Percentiles rank a stretch among this genome's conserved stretches.
These are phyloP conservation scores for Aramus guarauna DNA, from an alignment of 2,113 vertebrate species.

Conservation along the genomic window DNA sequence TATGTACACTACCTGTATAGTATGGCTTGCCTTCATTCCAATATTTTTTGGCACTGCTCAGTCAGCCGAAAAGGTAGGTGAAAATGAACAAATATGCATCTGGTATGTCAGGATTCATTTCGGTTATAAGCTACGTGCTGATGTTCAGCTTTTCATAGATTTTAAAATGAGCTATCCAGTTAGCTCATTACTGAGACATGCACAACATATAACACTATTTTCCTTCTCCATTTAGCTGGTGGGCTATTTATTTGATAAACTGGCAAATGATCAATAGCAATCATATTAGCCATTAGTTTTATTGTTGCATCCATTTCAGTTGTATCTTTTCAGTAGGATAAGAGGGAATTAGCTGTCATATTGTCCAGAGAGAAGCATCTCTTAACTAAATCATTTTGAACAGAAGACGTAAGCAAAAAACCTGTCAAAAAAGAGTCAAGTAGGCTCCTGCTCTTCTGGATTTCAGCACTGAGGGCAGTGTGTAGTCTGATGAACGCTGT, in stretches of 20 bases:
- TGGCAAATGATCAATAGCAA: conserved; percentile 40
- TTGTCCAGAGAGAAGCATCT: neutral
- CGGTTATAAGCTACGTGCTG: neutral
- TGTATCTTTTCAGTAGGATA: neutral
- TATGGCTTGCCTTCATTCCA: conserved; percentile 97
- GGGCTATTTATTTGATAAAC: conserved; percentile 4
- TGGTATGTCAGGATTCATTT: neutral
- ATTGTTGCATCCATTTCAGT: conserved; percentile 21
- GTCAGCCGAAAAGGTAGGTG: conserved; percentile 94
- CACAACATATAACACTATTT: neutral
- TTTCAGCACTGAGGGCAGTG: neutral
- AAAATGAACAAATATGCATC: neutral
- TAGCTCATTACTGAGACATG: neutral
- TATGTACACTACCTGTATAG: conserved; percentile 98
- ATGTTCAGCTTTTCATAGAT: neutral
- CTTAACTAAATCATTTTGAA: neutral
- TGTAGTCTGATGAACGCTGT: neutral
- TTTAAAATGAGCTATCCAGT: neutral
- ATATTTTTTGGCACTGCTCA: conserved; percentile 98
- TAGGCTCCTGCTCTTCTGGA: neutral
- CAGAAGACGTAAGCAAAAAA: neutral
- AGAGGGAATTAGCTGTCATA: neutral
- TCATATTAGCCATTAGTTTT: conserved; percentile 33
- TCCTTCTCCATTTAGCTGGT: neutral
- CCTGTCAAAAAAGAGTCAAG: neutral